Base-by-base conservation (phyloP, 1,140 invertebrate genomes). In the Orius insidiosus region DNA sequence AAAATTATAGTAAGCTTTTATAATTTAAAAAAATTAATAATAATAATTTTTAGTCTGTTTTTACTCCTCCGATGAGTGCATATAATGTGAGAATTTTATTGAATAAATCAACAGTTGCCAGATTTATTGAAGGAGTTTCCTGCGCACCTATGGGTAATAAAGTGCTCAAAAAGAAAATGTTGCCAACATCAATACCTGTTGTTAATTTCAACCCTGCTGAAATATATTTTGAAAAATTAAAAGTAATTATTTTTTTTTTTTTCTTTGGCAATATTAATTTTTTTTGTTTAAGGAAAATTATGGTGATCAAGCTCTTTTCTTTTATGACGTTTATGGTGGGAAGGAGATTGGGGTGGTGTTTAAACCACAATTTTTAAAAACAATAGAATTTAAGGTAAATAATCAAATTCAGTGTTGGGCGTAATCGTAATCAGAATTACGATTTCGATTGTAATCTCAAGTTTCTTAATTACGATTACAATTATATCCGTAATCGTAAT, bases 291-390 rank as follows among this genome's bases (percentile, higher is more conserved):
- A 87, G 81, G 66, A 67, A 43, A 70, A 71, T 43, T 94, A 83
- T 61, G 69, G 68, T 3, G 74, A 88, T 30, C 76, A 76, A 55
- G 86, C 84, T 1, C 58, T 88, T 19, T 94, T 95, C 60, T 92
- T n/a, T 59, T 75, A 90, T 60, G 83, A 95, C 62, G 64, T 67
- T 0, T 87, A 80, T 65, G 88, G 88, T 14, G 86, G 86, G 18
- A 69, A 72, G 48, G 62, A 74, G 6, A 80, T 96, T 51, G 84
- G 74, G 6, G 78, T 93, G 42, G 59, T 90, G 10, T 82, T 88
- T 70, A 87, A 80, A 59, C 84, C 85, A 5, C 58, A 67, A 40
- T 65, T 70, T 1, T 60, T 72, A 14, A 68, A 75, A 43, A 45
- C 56, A 0, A 71, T 68, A 52, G 71, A 81, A 2, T 81, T 88